Evolutionary conservation across 2,113 vertebrate species (phyloP), one percentile per base, ranked within the genome.

Genomic region (Pollimyrus isidori): DNA sequence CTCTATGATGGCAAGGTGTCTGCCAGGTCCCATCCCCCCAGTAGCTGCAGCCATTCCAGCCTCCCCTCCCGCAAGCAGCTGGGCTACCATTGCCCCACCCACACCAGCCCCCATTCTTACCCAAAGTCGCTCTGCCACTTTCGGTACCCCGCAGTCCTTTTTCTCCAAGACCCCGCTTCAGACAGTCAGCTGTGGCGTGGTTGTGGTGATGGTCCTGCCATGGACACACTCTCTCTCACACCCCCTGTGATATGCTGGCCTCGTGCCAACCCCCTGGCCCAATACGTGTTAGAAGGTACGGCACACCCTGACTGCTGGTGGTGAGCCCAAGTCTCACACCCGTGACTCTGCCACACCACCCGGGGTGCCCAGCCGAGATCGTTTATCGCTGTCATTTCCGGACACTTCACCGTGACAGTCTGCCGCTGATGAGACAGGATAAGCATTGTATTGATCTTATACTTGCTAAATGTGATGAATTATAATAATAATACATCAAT

Each of bases 261-360:
- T 23, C 39, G 10, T 91, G 92, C 90, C 90, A 89, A 89, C 93
- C 92, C 92, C 7, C 19, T 7, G 90, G 92, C 94, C 92, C 93
- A 90, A 91, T 91, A 91, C 90, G 89, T 94, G 93, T 93, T 92
- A 94, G 92, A 95, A 95, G 95, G 94, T 94, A 93, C 94, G 95
- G 95, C 95, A 95, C 93, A 95, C 95, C 94, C 95, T 95, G 95
- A 95, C 95, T 94, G 93, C 93, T 92, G 93, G 94, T 94, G 94
- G 95, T 94, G 95, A 94, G 58, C 91, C 91, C 90, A 93, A 91
- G 94, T 93, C 93, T 91, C 73, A 89, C 92, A 91, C 93, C 90
- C 92, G 92, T 91, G 94, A 91, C 49, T 94, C 94, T 56, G 26
- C 39, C 26, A 26, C 15, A 80, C 15, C 69, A 6, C 13, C 73